Base-by-base conservation (phyloP, 2,113 vertebrate genomes). In the Chrysochloris asiatica region DNA sequence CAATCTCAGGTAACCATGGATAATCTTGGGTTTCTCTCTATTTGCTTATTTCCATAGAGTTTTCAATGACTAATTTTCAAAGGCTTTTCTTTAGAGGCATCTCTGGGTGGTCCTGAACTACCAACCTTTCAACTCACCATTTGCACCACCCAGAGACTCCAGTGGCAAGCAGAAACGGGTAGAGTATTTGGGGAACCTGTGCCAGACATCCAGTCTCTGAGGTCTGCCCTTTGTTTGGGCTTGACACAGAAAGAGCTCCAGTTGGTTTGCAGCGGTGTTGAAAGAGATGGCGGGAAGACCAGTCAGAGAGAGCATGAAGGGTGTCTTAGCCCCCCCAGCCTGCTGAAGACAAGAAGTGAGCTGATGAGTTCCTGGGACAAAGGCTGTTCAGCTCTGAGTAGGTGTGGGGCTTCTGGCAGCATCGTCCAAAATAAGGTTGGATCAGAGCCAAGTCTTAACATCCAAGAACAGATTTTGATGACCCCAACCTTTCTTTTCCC, bases 141-240 rank as follows among this genome's bases (percentile, higher is more conserved):
- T 67, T 36, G 14, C 26, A 19, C 65, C n/a, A 67, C 65, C n/a
- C 30, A 21, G 65, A 36, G n/a, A 38, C 65, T 36, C 65, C 65
- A 4, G 54, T 78, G 36, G 80, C 69, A 52, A n/a, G 28, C 75
- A 24, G 36, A 61, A 22, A 85, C 48, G 33, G 22, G 33, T 11
- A 79, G 33, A n/a, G 45, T 6, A 0, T 65, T 52, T 1, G 5
- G 45, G 63, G 21, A 83, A 54, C 9, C 43, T 59, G 33, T 82
- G 45, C 50, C 47, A 56, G 36, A 78, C 13, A 48, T 1, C 33
- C 24, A 8, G 38, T 87, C 61, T 47, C 54, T 56, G 52, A 83
- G 63, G 83, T 88, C 92, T 92, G 80, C 63, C 43, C 54, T 91
- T 85, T 47, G 86, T 83, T 83, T 50, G 56, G 47, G 36, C 45